Evolutionary conservation across 2,113 vertebrate genomes (phyloP).

Genomic region (Tiliqua scincoides): DNA sequence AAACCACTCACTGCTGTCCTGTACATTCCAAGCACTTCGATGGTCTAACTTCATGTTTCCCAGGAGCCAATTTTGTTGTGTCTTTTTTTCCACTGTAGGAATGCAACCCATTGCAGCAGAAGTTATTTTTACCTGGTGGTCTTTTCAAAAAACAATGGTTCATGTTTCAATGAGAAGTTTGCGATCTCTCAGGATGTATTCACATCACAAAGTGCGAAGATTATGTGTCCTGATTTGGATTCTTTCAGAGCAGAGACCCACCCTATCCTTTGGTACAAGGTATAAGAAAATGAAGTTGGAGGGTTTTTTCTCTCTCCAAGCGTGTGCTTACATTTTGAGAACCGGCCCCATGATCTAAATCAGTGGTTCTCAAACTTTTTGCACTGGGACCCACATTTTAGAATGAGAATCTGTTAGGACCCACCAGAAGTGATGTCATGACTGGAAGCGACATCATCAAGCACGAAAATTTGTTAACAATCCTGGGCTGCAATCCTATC

Average conservation of each 20-base stretch:
- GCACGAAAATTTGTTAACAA: too few relatives aligned
- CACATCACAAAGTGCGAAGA: conserved; percentile 22
- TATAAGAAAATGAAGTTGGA: conserved; percentile 50
- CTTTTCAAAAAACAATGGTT: conserved; percentile 63
- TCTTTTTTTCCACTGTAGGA: conserved; percentile 66
- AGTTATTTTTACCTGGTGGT: conserved; percentile 59
- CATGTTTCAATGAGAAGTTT: conserved; percentile 67
- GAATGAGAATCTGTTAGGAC: too few relatives aligned
- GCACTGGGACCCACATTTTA: too few relatives aligned
- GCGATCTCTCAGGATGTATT: conserved; percentile 49
- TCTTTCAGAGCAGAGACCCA: conserved; percentile 67
- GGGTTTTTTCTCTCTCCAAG: background rate
- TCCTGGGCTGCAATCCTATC: too few relatives aligned
- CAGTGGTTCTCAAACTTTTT: too few relatives aligned
- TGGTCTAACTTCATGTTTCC: background rate
- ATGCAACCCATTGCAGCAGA: conserved; percentile 64
- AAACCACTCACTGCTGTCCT: background rate
- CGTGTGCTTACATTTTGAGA: background rate
- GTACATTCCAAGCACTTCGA: background rate
- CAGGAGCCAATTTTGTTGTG: conserved; percentile 1
- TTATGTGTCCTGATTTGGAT: conserved; percentile 80
- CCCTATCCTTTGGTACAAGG: conserved; percentile 85
- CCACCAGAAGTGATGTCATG: too few relatives aligned
- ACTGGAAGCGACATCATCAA: too few relatives aligned
- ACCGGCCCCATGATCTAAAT: background rate